Conservation (phyloP, 2,113 vertebrate species). For the Rhodinocichla rosea region DNA sequence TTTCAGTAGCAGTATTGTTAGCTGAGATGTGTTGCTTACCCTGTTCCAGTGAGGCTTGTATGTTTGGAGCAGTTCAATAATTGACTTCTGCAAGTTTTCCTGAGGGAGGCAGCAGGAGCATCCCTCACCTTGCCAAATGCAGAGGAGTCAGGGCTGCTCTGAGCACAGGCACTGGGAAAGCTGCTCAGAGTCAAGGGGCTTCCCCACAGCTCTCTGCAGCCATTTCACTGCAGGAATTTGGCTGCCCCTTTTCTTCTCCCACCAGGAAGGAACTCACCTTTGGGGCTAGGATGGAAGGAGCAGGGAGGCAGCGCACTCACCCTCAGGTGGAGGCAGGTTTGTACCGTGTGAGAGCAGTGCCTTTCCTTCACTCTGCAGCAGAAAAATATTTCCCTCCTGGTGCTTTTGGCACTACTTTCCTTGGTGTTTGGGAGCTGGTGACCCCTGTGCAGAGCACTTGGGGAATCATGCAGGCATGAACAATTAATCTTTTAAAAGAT, state of each 20-base stretch:
- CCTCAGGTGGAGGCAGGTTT: background rate
- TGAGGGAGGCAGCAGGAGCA: background rate
- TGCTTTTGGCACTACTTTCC: conserved; percentile 39
- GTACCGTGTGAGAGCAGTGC: background rate
- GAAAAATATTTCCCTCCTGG: background rate
- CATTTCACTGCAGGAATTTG: background rate
- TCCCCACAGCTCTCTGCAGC: background rate
- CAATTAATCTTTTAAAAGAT: conserved; percentile 68
- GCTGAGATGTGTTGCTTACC: background rate
- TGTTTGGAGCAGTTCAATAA: background rate
- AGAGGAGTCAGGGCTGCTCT: background rate
- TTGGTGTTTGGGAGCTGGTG: conserved; percentile 33
- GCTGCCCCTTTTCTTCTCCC: background rate
- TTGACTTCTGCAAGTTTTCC: background rate
- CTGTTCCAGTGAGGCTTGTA: background rate
- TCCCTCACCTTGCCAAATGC: rapidly evolving
- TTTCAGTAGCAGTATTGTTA: background rate
- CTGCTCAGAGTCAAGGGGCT: background rate
- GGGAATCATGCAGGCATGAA: conserved; percentile 46
- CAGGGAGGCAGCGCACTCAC: background rate
- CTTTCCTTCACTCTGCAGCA: background rate
- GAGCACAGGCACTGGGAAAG: background rate
- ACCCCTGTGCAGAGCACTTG: background rate
- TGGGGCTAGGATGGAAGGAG: background rate
- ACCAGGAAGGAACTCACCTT: background rate